These are phyloP conservation scores for Alviniconcha strummeri DNA, from an alignment of 2,888 invertebrate species.

Conservation along the genomic window DNA sequence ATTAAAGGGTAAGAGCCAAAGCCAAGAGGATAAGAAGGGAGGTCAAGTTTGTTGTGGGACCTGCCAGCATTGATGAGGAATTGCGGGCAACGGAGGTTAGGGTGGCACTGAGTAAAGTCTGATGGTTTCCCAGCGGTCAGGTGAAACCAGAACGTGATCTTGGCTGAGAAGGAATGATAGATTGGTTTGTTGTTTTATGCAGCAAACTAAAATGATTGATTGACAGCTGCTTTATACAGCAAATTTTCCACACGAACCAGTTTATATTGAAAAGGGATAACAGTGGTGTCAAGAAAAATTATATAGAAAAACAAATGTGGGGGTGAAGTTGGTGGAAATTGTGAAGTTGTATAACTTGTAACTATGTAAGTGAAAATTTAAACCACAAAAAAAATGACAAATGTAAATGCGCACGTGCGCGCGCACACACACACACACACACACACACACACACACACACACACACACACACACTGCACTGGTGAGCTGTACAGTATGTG, in stretches of 20 bases:
- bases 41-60: neutral
- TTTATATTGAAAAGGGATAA: neutral
- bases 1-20: neutral
- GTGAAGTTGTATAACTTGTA: neutral
- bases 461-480: neutral
- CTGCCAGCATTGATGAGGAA: neutral
- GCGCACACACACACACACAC: neutral
- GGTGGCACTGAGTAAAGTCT: no score
- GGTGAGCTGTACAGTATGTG: no score
- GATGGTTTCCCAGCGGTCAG: no score
- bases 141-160: no score
- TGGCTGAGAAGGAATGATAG: no score
- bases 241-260: neutral
- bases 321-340: no score
- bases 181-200: no score
- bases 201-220: no score
- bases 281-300: neutral
- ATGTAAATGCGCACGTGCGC: neutral
- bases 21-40: neutral
- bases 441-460: slow-evolving; percentile 1
- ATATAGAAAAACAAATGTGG: neutral
- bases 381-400: neutral
- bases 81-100: no score
- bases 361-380: neutral
- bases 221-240: neutral